phyloP scores from a whole-genome alignment of 64 coral and sea anemone species.

The Stichodactyla mertensii region DNA sequence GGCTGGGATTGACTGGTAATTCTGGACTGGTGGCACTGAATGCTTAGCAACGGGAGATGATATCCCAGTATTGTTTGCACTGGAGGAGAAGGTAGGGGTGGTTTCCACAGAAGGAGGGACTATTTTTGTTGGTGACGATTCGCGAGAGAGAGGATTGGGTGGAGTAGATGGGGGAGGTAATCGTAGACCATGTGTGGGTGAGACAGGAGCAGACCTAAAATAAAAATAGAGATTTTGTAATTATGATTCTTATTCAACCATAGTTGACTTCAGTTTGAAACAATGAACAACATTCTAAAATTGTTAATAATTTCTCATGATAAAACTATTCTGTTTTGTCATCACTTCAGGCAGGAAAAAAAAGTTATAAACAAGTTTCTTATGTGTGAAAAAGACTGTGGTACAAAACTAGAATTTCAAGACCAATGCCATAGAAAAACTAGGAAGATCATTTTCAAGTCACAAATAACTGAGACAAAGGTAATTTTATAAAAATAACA shows the following conservation, averaged over 20 bases:
- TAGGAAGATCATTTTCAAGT: too few relatives aligned
- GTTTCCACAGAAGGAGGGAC: conserved; percentile 15
- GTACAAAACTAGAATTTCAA: too few relatives aligned
- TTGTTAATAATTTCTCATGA: too few relatives aligned
- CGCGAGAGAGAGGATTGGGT: conserved; percentile 39
- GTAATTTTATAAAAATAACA: too few relatives aligned
- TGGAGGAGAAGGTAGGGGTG: not conserved
- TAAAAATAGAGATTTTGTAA: not conserved
- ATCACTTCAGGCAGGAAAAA: not conserved
- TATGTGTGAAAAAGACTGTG: too few relatives aligned
- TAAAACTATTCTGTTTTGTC: too few relatives aligned
- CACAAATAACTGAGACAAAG: not conserved
- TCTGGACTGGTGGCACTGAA: not conserved
- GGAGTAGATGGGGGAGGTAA: conserved; percentile 65
- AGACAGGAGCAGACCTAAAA: conserved; percentile 81
- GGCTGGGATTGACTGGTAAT: conserved; percentile 24
- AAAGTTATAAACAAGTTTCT: not conserved
- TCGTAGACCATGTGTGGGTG: conserved; percentile 95
- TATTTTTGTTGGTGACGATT: conserved; percentile 74
- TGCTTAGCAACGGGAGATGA: conserved; percentile 3
- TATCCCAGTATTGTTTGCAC: not conserved
- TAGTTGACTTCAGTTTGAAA: too few relatives aligned
- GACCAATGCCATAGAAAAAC: too few relatives aligned
- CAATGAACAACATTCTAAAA: too few relatives aligned
- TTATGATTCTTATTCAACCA: not conserved